phyloP scores from a whole-genome alignment of 2,797 vertebrate genomes.

The Threskiornis aethiopicus region DNA sequence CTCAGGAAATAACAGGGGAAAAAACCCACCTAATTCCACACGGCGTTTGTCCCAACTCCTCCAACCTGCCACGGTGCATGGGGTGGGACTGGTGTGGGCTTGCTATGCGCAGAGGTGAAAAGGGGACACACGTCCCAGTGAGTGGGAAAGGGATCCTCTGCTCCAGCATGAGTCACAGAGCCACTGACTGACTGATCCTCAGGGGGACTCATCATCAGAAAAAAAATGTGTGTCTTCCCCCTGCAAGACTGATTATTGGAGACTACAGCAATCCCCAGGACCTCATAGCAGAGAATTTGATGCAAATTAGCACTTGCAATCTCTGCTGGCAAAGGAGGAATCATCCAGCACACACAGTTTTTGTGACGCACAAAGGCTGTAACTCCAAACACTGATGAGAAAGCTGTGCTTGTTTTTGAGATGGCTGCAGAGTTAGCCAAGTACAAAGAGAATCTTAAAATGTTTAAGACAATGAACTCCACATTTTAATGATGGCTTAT shows the following conservation, averaged over 20 bases:
- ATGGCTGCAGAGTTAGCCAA: neutral
- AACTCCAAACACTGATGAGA: neutral
- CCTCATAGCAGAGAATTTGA: neutral
- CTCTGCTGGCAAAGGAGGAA: neutral
- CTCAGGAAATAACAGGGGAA: neutral
- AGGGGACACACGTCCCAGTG: neutral
- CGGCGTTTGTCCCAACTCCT: neutral
- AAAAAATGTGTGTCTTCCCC: no score
- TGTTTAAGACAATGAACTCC: neutral
- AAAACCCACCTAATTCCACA: neutral
- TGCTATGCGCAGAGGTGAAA: neutral
- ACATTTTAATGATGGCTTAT: neutral
- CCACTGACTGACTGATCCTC: neutral
- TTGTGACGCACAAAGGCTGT: neutral
- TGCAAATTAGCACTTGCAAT: conserved; percentile 9
- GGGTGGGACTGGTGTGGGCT: neutral
- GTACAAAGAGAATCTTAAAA: neutral
- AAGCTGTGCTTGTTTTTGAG: neutral
- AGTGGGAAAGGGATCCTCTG: conserved; percentile 8
- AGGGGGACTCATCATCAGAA: neutral
- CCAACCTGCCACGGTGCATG: neutral
- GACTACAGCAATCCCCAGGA: neutral
- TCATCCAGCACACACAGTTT: neutral
- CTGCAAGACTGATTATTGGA: neutral
- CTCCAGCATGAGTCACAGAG: neutral